Conservation (phyloP, 2,113 vertebrate genomes). For the Pangasianodon gigas region DNA sequence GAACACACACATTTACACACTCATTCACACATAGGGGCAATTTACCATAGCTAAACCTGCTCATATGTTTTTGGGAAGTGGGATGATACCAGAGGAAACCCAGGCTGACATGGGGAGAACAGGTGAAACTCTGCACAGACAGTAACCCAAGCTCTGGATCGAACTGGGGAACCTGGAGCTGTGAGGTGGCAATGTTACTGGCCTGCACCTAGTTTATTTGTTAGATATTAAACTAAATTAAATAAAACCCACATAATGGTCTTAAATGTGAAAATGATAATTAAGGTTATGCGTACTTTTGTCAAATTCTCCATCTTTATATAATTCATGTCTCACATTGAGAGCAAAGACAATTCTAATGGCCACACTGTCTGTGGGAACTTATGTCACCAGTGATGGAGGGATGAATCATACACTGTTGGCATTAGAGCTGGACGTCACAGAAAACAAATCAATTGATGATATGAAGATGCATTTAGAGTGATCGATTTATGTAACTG, state of each 20-base stretch:
- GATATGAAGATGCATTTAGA: neutral
- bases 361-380: neutral
- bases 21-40: neutral
- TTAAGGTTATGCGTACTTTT: neutral
- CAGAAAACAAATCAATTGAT: conserved; percentile 24
- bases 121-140: neutral
- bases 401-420: conserved; percentile 1
- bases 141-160: neutral
- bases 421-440: conserved; percentile 3
- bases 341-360: neutral
- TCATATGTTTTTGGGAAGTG: neutral
- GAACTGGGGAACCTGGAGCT: neutral
- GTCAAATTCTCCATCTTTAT: neutral
- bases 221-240: neutral
- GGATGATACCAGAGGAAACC: neutral
- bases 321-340: conserved; percentile 8
- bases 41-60: neutral
- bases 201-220: neutral
- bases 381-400: conserved; percentile 21
- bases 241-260: neutral
- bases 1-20: neutral
- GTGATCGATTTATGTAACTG: neutral
- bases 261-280: neutral
- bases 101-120: neutral
- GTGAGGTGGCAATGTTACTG: neutral